Evolutionary conservation across 1,140 invertebrate species (phyloP), one percentile per base, ranked within the genome.

Genomic region (Phenacoccus solenopsis): DNA sequence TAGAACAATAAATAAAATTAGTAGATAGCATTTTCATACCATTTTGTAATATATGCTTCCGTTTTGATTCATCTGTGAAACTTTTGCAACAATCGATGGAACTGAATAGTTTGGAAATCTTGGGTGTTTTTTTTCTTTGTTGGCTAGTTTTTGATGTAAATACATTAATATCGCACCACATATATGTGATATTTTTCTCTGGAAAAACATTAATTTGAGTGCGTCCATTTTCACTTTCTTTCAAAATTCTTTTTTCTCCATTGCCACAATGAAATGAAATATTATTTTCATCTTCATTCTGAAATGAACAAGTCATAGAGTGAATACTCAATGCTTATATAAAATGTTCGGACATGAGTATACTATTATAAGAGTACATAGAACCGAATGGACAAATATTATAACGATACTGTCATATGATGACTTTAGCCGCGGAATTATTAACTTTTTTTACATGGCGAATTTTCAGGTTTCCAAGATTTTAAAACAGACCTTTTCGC

Each of bases 161-260:
- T 12, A 87, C 86, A 75, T 87, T 87, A 64, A 89, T 79, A 71
- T 87, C 84, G 28, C 83, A 84, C 88, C 88, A 89, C 7, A 85
- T 82, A 76, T 88, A 88, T 1, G 84, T 86, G 30, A 87, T 75
- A 13, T 75, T 73, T 77, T 75, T 75, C 77, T 74, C 78, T 77
- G 12, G 80, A 73, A 68, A 80, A 77, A 64, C 79, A 75, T 70
- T 79, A 78, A 72, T 79, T 78, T 22, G 21, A 2, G 21, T 27
- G 7, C 16, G 16, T 59, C 56, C 56, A 59, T 59, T 59, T 59
- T 59, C 20, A 59, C 20, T 22, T 22, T 59, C 21, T 59, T 22
- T 20, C 56, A n/a, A 10, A 10, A 10, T 38, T 38, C n/a, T 38
- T 9, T n/a, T 38, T 38, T 38, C 32, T n/a, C n/a, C n/a, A n/a